Evolutionary conservation across 1,140 invertebrate genomes (phyloP).

Genomic region (Tribolium madens): DNA sequence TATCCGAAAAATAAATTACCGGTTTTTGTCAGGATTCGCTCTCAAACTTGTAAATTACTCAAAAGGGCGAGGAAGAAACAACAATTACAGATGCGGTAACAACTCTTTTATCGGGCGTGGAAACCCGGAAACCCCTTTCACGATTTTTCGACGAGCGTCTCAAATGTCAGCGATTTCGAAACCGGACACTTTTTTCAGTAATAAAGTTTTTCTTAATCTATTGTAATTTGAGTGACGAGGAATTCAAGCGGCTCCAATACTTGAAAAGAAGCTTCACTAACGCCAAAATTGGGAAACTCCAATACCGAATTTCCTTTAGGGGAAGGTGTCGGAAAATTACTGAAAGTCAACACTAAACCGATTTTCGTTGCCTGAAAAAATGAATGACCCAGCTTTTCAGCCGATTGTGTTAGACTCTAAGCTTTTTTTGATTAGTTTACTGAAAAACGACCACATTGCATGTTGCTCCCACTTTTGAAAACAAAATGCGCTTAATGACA

Average conservation of each 20-base stretch:
- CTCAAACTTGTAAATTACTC: conserved; percentile 36
- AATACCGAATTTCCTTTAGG: background rate
- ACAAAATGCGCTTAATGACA: too few species aligned
- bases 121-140: conserved; percentile 7
- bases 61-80: conserved; percentile 17
- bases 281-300: background rate
- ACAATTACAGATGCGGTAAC: conserved; percentile 27
- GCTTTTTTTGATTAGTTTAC: too few species aligned
- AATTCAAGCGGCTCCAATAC: background rate
- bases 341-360: background rate
- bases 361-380: background rate
- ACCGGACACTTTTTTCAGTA: conserved; percentile 7
- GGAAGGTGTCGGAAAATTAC: too few species aligned
- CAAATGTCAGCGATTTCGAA: conserved; percentile 4
- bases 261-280: background rate
- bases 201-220: conserved; percentile 28
- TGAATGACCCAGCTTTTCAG: too few species aligned
- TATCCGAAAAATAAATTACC: conserved; percentile 12
- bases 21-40: background rate
- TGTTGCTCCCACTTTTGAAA: too few species aligned
- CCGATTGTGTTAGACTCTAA: too few species aligned
- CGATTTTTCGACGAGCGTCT: background rate
- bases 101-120: conserved; percentile 23
- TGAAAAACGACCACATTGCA: too few species aligned
- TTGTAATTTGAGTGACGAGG: conserved; percentile 3